Conservation (phyloP, 2,113 vertebrate species). For the Platichthys stellatus region DNA sequence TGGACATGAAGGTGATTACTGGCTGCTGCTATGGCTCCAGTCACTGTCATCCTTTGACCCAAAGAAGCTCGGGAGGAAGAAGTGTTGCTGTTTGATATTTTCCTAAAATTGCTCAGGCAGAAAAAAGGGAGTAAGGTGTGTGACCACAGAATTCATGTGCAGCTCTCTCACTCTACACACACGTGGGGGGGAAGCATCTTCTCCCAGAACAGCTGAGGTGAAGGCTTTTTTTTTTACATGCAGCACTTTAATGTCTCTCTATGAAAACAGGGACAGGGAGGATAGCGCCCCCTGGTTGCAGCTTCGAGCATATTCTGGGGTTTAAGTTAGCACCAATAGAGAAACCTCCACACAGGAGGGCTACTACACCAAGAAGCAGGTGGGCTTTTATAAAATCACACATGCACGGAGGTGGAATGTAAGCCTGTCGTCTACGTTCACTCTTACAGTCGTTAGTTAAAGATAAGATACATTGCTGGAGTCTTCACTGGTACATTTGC, state of each 20-base stretch:
- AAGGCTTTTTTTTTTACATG: constrained; percentile 41
- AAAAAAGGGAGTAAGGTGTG: neutral
- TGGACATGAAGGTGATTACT: constrained; percentile 23
- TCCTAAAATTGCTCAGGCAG: constrained; percentile 3
- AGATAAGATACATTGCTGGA: constrained; percentile 41
- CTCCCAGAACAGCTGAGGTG: constrained; percentile 45
- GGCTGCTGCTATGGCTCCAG: constrained; percentile 28
- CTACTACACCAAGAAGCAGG: constrained; percentile 33
- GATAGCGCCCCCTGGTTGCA: constrained; percentile 29
- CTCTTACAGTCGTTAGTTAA: constrained; percentile 11
- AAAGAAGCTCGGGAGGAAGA: constrained; percentile 18
- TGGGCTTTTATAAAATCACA: constrained; percentile 13
- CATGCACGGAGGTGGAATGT: constrained; percentile 63
- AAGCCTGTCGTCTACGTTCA: constrained; percentile 48
- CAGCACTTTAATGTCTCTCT: constrained; percentile 17
- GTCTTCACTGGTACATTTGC: constrained; percentile 6
- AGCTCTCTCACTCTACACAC: neutral
- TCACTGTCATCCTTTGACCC: constrained; percentile 18
- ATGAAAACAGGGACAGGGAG: constrained; percentile 50
- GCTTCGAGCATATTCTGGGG: constrained; percentile 54
- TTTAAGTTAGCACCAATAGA: constrained; percentile 73
- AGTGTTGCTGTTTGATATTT: constrained; percentile 10
- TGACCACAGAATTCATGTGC: neutral
- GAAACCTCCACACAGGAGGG: constrained; percentile 38
- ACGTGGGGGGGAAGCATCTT: neutral